These are phyloP conservation scores for Thumatha senex DNA, from an alignment of 2,888 invertebrate genomes.

Conservation along the genomic window DNA sequence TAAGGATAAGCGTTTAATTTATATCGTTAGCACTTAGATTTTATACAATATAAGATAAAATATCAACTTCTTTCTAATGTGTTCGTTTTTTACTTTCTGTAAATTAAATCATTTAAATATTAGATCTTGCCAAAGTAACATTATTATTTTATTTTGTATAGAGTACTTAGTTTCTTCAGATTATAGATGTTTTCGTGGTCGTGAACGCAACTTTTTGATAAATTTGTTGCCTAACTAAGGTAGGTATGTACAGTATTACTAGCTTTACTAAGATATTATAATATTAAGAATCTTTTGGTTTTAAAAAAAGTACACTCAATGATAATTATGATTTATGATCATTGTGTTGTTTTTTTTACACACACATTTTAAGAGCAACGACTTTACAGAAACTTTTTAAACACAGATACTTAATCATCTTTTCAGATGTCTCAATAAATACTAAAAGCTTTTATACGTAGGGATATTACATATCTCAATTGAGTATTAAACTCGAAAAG, in stretches of 20 bases:
- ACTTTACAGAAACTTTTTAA: constrained; percentile 1
- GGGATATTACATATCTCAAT: constrained; percentile 30
- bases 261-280: constrained; percentile 76
- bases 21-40: constrained; percentile 53
- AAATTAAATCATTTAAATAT: constrained; percentile 46
- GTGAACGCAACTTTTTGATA: constrained; percentile 37
- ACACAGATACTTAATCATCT: constrained; percentile 4
- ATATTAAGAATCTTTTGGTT: constrained; percentile 45
- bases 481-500: constrained; percentile 25
- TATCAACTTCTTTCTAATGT: constrained; percentile 40
- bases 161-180: constrained; percentile 53
- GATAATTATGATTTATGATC: not conserved
- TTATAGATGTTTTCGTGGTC: constrained; percentile 34
- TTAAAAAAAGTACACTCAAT: constrained; percentile 52
- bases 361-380: not conserved
- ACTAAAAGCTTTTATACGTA: constrained; percentile 16
- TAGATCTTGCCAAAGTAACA: constrained; percentile 76
- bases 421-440: constrained; percentile 20
- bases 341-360: not conserved
- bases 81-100: constrained; percentile 44
- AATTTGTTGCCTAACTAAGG: constrained; percentile 64
- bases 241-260: constrained; percentile 82
- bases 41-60: constrained; percentile 44
- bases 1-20: constrained; percentile 72
- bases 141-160: constrained; percentile 50